A percentile compares a stretch with the other conserved stretches of the same genome.
These are phyloP conservation scores for Dendrolimus pini DNA, from an alignment of 2,888 invertebrate species.

Conservation along the genomic window DNA sequence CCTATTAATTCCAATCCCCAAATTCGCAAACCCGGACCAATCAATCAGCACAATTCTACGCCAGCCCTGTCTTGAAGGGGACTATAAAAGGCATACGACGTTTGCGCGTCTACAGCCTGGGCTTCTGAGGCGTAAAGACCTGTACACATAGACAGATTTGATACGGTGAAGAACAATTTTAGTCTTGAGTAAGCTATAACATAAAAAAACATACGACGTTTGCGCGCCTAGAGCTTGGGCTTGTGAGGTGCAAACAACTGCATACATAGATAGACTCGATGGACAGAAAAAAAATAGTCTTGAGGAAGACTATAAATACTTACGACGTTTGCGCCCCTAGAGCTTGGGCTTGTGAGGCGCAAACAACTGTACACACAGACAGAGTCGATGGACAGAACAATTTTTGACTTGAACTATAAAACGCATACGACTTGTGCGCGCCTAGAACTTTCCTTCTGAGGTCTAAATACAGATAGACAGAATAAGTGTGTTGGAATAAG, in stretches of 20 bases:
- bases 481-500: too few species aligned
- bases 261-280: too few species aligned
- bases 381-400: too few species aligned
- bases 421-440: too few species aligned
- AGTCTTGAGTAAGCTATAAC: conserved; percentile 41
- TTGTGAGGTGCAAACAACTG: conserved; percentile 13
- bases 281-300: conserved; percentile 14
- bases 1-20: not conserved
- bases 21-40: conserved; percentile 19
- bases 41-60: conserved; percentile 50
- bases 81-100: conserved; percentile 57
- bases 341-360: conserved; percentile 37
- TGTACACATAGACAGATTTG: too few species aligned
- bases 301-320: conserved; percentile 44
- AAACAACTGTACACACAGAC: too few species aligned
- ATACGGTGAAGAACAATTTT: too few species aligned
- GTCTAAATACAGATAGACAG: too few species aligned
- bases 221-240: conserved; percentile 49
- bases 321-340: conserved; percentile 53
- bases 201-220: conserved; percentile 56
- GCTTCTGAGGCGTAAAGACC: conserved; percentile 21
- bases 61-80: conserved; percentile 42
- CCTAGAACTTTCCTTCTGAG: too few species aligned
- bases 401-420: too few species aligned
- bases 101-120: conserved; percentile 50